Evolutionary conservation across 2,888 invertebrate species (phyloP), one percentile per base, ranked within the genome.

Genomic region (Omphaloscelis lunosa): DNA sequence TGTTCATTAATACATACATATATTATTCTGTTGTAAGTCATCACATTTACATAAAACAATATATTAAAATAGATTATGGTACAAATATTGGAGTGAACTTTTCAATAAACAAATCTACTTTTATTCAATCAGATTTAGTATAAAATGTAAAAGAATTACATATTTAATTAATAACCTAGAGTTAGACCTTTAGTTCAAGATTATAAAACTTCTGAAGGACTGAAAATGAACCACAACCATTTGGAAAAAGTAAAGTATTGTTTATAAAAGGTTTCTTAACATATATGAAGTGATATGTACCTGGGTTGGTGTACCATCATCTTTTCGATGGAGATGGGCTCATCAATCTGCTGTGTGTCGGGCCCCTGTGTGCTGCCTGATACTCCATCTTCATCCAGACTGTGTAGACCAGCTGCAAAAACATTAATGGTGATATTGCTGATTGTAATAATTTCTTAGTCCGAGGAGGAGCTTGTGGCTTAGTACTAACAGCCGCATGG

Each of bases 291-390:
- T 20, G 9, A 45, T 12, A 56, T 2, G 20, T 90, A 96, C 96
- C 94, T 94, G 20, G 94, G 94, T 75, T 92, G 92, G 2, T 95
- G 95, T 39, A 96, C 96, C 93, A 94, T 94, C 92, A 95, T 94
- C 90, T 95, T 95, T 72, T 94, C 93, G 51, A 93, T 76, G 8
- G 92, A 77, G 34, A 88, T 83, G 0, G 88, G 84, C 39, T 94
- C 92, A 74, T 94, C 92, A 29, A 90, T 84, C 7, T 87, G 85
- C 77, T 93, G 93, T 71, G 93, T 89, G 12, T 93, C 91, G 2
- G 93, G 86, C 0, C 84, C 85, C 58, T 92, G 90, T 63, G 90
- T 90, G 81, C 89, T 91, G 29, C 90, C 86, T 4, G 91, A 86
- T 74, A 68, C 59, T 7, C 89, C 94, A 90, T 94, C 93, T 51